Evolutionary conservation across 2,888 invertebrate species (phyloP).

Genomic region (Protodeltote pygarga): DNA sequence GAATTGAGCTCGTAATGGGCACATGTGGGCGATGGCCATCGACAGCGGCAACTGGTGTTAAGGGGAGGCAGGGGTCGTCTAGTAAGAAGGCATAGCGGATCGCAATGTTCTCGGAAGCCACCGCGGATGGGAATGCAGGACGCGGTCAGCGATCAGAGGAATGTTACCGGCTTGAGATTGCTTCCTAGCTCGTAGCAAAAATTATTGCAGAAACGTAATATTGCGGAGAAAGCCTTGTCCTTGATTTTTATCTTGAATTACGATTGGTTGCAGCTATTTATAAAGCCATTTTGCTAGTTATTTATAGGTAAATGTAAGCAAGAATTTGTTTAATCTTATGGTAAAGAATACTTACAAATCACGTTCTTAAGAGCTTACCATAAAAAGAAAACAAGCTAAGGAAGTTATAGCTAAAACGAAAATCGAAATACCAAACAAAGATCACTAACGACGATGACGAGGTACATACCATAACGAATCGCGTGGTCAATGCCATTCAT

Average conservation of each 20-base stretch:
- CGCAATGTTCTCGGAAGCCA: slow-evolving; percentile 73
- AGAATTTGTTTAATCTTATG: background rate
- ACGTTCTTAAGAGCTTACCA: slow-evolving; percentile 12
- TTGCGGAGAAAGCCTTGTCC: slow-evolving; percentile 13
- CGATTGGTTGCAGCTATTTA: slow-evolving; percentile 15
- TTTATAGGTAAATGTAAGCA: slow-evolving; percentile 1
- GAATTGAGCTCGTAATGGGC: slow-evolving; percentile 73
- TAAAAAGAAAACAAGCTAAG: slow-evolving; percentile 26
- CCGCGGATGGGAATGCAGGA: slow-evolving; percentile 78
- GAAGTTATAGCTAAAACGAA: slow-evolving; percentile 32
- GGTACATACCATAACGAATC: slow-evolving; percentile 56
- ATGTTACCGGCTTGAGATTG: slow-evolving; percentile 58
- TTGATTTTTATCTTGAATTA: slow-evolving; percentile 16
- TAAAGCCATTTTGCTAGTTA: slow-evolving; percentile 2
- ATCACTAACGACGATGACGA: slow-evolving; percentile 48
- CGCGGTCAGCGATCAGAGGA: slow-evolving; percentile 62
- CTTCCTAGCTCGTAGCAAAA: slow-evolving; percentile 54
- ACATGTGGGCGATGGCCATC: slow-evolving; percentile 71
- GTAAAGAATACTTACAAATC: slow-evolving; percentile 8
- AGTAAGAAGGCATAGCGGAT: slow-evolving; percentile 66
- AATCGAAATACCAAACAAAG: slow-evolving; percentile 49
- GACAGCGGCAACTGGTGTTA: slow-evolving; percentile 64
- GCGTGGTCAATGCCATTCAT: slow-evolving; percentile 58
- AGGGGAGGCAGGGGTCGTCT: slow-evolving; percentile 46
- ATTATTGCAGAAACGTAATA: slow-evolving; percentile 39